Conservation (phyloP, 2,797 vertebrate genomes). For the Arremon aurantiirostris region DNA sequence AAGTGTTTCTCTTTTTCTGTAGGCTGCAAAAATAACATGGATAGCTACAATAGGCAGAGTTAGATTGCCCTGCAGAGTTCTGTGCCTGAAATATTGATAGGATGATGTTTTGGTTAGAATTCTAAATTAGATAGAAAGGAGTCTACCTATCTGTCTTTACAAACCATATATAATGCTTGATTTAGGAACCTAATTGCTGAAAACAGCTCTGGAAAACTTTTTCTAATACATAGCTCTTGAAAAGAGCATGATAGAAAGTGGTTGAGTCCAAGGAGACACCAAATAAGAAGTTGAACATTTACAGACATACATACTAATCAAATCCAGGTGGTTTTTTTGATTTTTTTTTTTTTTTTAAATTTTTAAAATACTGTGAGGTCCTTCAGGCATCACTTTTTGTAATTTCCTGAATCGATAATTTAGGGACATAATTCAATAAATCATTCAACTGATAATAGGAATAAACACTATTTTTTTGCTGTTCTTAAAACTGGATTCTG, state of each 20-base stretch:
- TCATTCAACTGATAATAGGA: not conserved
- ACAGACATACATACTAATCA: not conserved
- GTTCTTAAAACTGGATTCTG: not conserved
- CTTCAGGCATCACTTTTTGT: not conserved
- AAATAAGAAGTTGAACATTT: not conserved
- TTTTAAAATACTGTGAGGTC: not conserved
- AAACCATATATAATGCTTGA: not conserved
- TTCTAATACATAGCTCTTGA: not conserved
- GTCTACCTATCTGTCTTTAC: not conserved
- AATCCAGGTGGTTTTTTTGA: not conserved
- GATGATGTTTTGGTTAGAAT: not conserved
- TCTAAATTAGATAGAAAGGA: not conserved
- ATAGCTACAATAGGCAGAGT: not conserved
- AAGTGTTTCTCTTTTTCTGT: not conserved
- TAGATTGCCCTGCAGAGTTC: not conserved
- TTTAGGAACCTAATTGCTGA: constrained; percentile 3
- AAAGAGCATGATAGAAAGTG: not conserved
- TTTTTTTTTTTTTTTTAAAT: too few species aligned
- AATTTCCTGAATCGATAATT: constrained; percentile 2
- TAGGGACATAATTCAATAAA: not conserved
- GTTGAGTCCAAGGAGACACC: not conserved
- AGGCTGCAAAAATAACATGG: not conserved
- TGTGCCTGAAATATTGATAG: not conserved
- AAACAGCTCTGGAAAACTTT: not conserved
- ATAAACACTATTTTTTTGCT: not conserved